Evolutionary conservation across 2,888 invertebrate species (phyloP).

Genomic region (Lamellibrachia columna): DNA sequence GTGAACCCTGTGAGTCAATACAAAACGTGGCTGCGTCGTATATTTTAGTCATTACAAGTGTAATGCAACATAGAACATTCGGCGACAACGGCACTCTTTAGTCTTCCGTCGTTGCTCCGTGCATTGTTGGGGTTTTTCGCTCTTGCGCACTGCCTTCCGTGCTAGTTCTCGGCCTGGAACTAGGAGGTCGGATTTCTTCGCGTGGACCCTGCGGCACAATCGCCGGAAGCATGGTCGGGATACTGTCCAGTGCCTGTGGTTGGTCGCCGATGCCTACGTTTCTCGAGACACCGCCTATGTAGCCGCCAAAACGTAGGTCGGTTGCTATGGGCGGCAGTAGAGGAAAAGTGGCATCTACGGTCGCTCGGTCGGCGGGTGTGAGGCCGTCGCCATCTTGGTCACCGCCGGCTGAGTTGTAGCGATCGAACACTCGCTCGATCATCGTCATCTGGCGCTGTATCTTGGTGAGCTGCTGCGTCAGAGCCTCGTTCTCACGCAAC

Average conservation of each 20-base stretch:
- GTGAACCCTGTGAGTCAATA: too few relatives aligned
- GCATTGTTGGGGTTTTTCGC: not conserved
- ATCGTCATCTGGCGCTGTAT: constrained; percentile 9
- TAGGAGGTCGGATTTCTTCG: not conserved
- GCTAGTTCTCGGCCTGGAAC: not conserved
- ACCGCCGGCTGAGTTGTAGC: not conserved
- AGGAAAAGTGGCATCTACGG: not conserved
- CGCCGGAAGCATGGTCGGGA: not conserved
- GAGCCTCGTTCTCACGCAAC: not conserved
- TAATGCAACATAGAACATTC: too few relatives aligned
- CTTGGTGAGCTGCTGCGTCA: not conserved
- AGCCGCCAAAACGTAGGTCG: not conserved
- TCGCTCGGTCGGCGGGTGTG: not conserved
- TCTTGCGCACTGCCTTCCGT: not conserved
- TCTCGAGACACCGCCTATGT: not conserved
- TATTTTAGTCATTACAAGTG: too few relatives aligned
- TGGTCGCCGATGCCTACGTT: not conserved
- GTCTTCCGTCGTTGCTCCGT: not conserved
- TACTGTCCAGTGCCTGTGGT: not conserved
- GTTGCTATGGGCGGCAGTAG: not conserved
- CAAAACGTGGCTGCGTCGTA: too few relatives aligned
- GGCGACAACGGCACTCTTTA: not conserved
- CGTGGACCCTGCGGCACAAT: not conserved
- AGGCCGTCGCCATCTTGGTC: not conserved
- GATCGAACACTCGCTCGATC: not conserved